phyloP scores from a whole-genome alignment of 2,797 vertebrate genomes.

The Rhabdomys pumilio region DNA sequence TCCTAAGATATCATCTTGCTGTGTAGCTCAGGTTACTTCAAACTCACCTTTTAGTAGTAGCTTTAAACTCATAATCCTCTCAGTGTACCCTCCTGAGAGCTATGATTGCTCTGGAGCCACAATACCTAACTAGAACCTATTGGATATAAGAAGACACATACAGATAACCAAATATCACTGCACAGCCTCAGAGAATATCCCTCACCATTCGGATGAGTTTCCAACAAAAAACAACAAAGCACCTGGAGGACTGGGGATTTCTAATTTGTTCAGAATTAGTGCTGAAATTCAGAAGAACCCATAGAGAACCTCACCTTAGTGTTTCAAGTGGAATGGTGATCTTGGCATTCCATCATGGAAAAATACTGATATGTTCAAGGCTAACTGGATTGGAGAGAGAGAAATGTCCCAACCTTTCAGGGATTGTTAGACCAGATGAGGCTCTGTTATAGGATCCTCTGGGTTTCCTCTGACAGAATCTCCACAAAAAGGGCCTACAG shows the following conservation, averaged over 20 bases:
- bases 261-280: background rate
- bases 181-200: background rate
- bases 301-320: background rate
- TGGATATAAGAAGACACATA: background rate
- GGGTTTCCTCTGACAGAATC: background rate
- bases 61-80: background rate
- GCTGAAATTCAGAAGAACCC: background rate
- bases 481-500: background rate
- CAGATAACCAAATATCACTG: background rate
- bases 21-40: background rate
- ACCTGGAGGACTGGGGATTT: background rate
- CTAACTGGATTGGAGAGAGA: background rate
- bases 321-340: no score
- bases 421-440: background rate
- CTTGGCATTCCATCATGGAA: background rate
- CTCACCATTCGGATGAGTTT: background rate
- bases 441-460: background rate
- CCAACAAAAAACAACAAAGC: background rate
- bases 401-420: background rate
- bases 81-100: background rate
- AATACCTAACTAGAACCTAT: background rate
- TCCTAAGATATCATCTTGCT: background rate
- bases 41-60: background rate
- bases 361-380: background rate
- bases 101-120: background rate